Base-by-base conservation (phyloP, 2,113 vertebrate genomes). In the Cephalopholis sonnerati region DNA sequence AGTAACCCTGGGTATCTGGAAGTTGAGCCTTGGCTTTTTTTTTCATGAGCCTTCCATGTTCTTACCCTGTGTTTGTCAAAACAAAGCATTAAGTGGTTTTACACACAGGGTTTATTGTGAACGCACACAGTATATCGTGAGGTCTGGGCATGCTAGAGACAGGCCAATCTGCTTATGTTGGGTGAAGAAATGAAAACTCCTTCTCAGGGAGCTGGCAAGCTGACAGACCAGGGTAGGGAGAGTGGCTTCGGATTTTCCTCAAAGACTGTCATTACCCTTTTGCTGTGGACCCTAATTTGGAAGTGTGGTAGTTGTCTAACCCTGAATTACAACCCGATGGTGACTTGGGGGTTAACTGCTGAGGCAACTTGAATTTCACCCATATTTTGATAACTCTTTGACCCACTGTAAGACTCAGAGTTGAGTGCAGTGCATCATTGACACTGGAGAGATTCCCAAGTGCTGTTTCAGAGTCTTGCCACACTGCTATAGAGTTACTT, bases 231-330 rank as follows among this genome's bases (percentile, higher is more conserved):
- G 86, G 68, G 72, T 25, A 90, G 78, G 77, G 90, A 93, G 90
- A 89, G 86, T 86, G 86, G 79, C 11, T 72, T 25, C 73, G 87
- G 90, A 78, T 81, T 93, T 91, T 92, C 90, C 89, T 90, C 86
- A 87, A 89, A 89, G 84, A 90, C 92, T 93, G 94, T 94, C 89
- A 94, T 94, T 94, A 92, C 79, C 66, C 74, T 85, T 91, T 84
- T 83, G 83, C 86, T 81, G 77, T 78, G 84, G 83, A 90, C 84
- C 85, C 90, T 93, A 89, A 93, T 93, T 94, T 94, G 91, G 85
- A 87, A 81, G 89, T 92, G 91, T 91, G 93, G 91, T 93, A 82
- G 84, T 88, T 92, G 87, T 80, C 70, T 87, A 92, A 95, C 92
- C 92, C 92, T 87, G 83, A 50, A 93, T 92, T 94, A 94, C 89